Conservation (phyloP, 2,888 invertebrate species). For the Nephrotoma guestfalica region DNA sequence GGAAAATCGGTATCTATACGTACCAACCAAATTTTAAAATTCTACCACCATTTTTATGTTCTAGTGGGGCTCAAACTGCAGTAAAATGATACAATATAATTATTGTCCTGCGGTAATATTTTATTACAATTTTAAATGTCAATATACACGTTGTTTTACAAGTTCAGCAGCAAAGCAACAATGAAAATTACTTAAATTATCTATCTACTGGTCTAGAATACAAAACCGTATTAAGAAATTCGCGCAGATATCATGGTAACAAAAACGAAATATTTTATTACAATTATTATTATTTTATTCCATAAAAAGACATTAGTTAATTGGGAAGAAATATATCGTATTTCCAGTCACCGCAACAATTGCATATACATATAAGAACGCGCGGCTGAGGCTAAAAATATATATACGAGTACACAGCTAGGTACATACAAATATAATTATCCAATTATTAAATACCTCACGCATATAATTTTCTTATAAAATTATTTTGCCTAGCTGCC, state of each 20-base stretch:
- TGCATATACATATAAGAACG: background rate
- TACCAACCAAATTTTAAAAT: too few species aligned
- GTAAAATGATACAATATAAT: background rate
- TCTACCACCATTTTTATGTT: too few species aligned
- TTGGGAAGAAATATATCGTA: background rate
- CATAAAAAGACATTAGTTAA: background rate
- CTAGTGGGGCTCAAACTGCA: background rate
- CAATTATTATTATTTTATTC: background rate
- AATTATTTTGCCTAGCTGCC: background rate
- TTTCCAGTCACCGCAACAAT: background rate
- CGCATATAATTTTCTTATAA: background rate
- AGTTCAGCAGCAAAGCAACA: background rate
- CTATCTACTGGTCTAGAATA: background rate
- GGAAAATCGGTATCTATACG: too few species aligned
- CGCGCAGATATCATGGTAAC: background rate
- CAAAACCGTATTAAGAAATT: background rate
- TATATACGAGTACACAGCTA: background rate
- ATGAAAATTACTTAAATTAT: background rate
- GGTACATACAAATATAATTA: background rate
- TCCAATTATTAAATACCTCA: background rate
- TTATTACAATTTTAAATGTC: background rate
- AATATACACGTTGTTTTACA: background rate
- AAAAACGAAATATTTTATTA: background rate
- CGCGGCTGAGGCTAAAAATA: background rate
- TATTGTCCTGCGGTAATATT: background rate